Evolutionary conservation across 2,888 invertebrate species (phyloP).

Genomic region (Nasonia oneida): DNA sequence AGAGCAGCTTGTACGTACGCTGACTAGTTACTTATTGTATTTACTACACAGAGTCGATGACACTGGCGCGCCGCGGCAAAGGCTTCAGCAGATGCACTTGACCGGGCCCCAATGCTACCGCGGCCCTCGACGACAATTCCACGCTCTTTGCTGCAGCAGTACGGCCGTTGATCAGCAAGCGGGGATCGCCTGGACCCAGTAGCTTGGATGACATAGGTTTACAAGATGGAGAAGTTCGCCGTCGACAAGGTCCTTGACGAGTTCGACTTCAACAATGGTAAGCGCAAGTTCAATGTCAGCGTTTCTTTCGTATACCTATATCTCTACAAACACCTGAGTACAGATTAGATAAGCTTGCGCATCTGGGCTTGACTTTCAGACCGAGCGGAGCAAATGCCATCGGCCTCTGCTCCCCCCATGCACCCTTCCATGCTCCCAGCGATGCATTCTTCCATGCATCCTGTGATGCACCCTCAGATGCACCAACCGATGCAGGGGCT

Average conservation of each 20-base stretch:
- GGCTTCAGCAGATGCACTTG: conserved; percentile 54
- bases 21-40: background rate
- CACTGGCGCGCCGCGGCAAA: conserved; percentile 29
- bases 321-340: too few species aligned
- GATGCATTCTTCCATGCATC: conserved; percentile 51
- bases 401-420: conserved; percentile 66
- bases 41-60: conserved; percentile 22
- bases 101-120: conserved; percentile 47
- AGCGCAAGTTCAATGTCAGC: background rate
- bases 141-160: conserved; percentile 27
- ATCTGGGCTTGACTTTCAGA: conserved; percentile 66
- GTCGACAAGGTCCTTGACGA: conserved; percentile 92
- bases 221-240: conserved; percentile 82
- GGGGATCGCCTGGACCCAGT: background rate
- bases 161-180: background rate
- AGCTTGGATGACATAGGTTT: conserved; percentile 1
- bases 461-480: conserved; percentile 49
- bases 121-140: conserved; percentile 43
- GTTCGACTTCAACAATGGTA: conserved; percentile 88
- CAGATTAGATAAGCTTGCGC: background rate
- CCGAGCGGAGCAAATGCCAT: conserved; percentile 75
- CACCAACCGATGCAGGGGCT: conserved; percentile 52
- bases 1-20: background rate
- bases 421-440: conserved; percentile 59
- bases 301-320: background rate